These are phyloP conservation scores for Gasterosteus aculeatus DNA, from an alignment of 2,113 vertebrate genomes.

Conservation along the genomic window DNA sequence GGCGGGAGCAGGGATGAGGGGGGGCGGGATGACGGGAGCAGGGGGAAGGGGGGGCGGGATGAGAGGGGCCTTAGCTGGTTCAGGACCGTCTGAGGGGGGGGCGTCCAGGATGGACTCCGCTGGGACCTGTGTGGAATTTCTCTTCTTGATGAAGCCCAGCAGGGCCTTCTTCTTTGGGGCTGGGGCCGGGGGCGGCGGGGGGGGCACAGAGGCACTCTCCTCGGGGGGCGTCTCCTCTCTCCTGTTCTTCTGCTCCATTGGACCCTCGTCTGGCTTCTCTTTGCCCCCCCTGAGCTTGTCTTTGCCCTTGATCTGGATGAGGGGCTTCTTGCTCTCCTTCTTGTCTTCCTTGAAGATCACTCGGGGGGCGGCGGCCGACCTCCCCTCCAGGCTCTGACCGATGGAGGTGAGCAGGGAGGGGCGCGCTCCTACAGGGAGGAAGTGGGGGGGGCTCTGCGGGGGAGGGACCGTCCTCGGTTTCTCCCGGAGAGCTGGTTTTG, in stretches of 20 bases:
- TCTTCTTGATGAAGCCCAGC: constrained; percentile 59
- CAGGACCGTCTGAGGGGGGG: constrained; percentile 12
- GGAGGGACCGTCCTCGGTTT: constrained; percentile 71
- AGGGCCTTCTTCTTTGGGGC: constrained; percentile 60
- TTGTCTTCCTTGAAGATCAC: constrained; percentile 80
- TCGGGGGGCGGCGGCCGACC: constrained; percentile 38
- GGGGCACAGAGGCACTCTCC: constrained; percentile 40
- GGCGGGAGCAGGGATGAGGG: no score
- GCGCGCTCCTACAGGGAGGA: constrained; percentile 69
- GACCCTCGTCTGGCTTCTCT: constrained; percentile 29
- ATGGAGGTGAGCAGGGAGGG: constrained; percentile 74
- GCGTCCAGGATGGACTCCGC: constrained; percentile 50
- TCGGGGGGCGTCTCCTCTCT: constrained; percentile 42
- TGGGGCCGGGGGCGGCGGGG: constrained; percentile 56
- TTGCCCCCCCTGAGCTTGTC: constrained; percentile 52
- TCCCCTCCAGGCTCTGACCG: constrained; percentile 60
- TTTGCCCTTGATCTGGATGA: constrained; percentile 39
- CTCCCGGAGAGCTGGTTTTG: constrained; percentile 72
- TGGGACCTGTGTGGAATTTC: background rate
- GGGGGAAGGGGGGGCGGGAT: background rate
- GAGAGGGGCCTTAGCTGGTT: constrained; percentile 26
- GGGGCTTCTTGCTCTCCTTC: constrained; percentile 62
- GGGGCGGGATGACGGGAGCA: no score
- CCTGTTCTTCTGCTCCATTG: constrained; percentile 16
- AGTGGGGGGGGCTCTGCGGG: constrained; percentile 59